Percentiles rank a stretch among this genome's conserved stretches.
Conservation (phyloP, 2,888 invertebrate species). For the Drosophila yooni region DNA sequence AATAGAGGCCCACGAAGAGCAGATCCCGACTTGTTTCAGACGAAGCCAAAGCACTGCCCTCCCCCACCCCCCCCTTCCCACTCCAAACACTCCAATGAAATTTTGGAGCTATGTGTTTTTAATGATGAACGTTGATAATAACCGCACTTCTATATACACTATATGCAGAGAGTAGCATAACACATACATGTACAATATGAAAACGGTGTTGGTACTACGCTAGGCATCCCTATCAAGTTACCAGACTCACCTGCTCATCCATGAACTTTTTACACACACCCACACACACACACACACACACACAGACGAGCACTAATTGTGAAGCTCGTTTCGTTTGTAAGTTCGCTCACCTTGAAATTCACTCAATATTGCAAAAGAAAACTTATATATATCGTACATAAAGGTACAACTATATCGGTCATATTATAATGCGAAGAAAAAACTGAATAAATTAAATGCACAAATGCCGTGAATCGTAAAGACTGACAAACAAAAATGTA, state of each 20-base stretch:
- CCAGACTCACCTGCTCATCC: slow-evolving; percentile 37
- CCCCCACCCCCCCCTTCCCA: background rate
- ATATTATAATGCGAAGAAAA: slow-evolving; percentile 43
- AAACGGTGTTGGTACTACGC: slow-evolving; percentile 14
- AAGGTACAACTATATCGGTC: slow-evolving; percentile 60
- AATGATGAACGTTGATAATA: slow-evolving; percentile 62
- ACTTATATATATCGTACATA: slow-evolving; percentile 23
- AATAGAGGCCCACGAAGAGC: slow-evolving; percentile 85
- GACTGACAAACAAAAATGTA: slow-evolving; percentile 71
- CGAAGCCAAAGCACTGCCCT: slow-evolving; percentile 63
- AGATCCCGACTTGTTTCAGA: slow-evolving; percentile 27
- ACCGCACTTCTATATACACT: slow-evolving; percentile 51
- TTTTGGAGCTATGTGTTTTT: slow-evolving; percentile 41
- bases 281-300: background rate
- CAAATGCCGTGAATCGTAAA: slow-evolving; percentile 83
- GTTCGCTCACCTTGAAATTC: slow-evolving; percentile 50
- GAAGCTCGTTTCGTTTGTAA: slow-evolving; percentile 55
- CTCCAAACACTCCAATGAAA: background rate
- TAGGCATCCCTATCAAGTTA: slow-evolving; percentile 2
- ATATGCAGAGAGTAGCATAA: slow-evolving; percentile 11
- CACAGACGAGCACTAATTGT: slow-evolving; percentile 36
- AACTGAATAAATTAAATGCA: slow-evolving; percentile 77
- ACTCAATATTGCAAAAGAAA: slow-evolving; percentile 43
- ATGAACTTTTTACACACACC: slow-evolving; percentile 31
- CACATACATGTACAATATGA: slow-evolving; percentile 11